phyloP scores from a whole-genome alignment of 2,797 vertebrate genomes.

The Hirundo rustica region DNA sequence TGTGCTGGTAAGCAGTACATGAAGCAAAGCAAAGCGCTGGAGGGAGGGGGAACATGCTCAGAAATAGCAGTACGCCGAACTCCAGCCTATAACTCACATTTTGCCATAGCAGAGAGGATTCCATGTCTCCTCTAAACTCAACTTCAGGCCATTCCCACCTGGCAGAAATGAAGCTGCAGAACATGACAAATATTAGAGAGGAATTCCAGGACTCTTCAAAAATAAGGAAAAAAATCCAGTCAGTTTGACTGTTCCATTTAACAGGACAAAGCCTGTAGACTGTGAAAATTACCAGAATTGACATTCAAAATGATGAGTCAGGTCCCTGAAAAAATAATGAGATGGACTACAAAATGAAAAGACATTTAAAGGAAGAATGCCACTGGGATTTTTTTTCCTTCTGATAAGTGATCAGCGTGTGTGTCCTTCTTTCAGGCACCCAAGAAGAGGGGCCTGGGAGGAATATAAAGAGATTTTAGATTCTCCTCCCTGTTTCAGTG shows the following conservation, averaged over 20 bases:
- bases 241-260: not conserved
- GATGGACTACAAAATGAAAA: constrained; percentile 11
- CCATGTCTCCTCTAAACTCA: rapidly evolving
- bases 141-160: not conserved
- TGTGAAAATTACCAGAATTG: constrained; percentile 26
- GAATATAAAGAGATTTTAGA: not conserved
- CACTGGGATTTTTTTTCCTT: not conserved
- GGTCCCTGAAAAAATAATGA: constrained; percentile 32
- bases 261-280: constrained; percentile 8
- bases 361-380: constrained; percentile 3
- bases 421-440: not conserved
- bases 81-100: not conserved
- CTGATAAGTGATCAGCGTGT: not conserved
- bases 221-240: not conserved
- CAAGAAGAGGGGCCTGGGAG: not conserved
- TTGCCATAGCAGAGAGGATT: not conserved
- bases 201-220: not conserved
- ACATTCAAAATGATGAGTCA: constrained; percentile 45
- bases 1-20: constrained; percentile 10
- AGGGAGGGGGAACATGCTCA: not conserved
- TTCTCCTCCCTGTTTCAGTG: not conserved
- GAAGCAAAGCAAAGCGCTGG: constrained; percentile 30
- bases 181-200: not conserved
- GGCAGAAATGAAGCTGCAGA: not conserved
- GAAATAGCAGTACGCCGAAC: not conserved